A percentile compares a stretch with the other conserved stretches of the same genome.
These are phyloP conservation scores for Horisme vitalbata DNA, from an alignment of 2,888 invertebrate genomes.

Conservation along the genomic window DNA sequence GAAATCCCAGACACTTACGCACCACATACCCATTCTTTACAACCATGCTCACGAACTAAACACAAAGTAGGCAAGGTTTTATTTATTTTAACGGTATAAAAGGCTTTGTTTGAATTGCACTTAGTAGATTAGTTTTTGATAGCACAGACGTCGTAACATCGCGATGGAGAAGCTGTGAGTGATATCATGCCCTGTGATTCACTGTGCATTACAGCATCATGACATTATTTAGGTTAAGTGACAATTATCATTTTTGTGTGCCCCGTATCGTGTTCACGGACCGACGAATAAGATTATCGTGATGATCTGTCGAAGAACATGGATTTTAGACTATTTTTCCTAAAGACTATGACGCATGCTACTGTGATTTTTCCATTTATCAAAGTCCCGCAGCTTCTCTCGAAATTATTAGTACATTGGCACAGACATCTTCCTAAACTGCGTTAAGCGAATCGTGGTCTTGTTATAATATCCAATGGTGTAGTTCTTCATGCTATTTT, in stretches of 20 bases:
- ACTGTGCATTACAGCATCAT: constrained; percentile 50
- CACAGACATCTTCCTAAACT: no score
- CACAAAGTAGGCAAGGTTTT: constrained; percentile 32
- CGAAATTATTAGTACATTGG: no score
- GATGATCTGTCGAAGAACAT: no score
- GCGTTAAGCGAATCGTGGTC: no score
- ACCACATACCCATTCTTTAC: background rate
- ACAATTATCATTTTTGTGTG: constrained; percentile 56
- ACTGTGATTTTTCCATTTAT: no score
- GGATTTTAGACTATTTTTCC: no score
- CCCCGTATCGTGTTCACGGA: constrained; percentile 12
- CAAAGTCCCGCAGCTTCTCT: no score
- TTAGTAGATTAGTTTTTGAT: constrained; percentile 59
- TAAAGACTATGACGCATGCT: no score
- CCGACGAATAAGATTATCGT: no score
- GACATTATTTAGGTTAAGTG: constrained; percentile 66
- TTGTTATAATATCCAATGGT: no score
- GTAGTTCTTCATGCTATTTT: no score
- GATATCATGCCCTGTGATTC: constrained; percentile 75
- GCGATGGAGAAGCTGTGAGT: constrained; percentile 55
- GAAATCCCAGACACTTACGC: constrained; percentile 7
- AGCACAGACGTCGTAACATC: constrained; percentile 57
- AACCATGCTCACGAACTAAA: constrained; percentile 5
- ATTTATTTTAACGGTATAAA: constrained; percentile 33
- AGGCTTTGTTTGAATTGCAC: constrained; percentile 63